phyloP scores from a whole-genome alignment of 2,113 vertebrate genomes.

The Perognathus longimembris region DNA sequence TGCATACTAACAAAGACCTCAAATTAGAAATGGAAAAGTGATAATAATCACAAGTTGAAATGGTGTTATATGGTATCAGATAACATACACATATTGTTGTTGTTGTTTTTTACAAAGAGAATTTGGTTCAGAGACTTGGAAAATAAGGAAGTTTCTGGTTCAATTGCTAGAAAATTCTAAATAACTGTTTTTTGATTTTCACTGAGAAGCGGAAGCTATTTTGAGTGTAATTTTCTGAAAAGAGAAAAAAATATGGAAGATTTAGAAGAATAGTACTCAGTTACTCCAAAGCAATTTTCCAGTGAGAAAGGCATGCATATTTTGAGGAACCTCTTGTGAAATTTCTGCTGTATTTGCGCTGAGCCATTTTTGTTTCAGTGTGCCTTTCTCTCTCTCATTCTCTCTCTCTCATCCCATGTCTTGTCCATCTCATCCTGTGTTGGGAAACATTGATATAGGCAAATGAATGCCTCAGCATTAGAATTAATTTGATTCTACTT shows the following conservation, averaged over 20 bases:
- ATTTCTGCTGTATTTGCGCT: background rate
- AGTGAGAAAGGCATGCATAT: background rate
- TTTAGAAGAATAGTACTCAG: background rate
- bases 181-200: background rate
- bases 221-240: slow-evolving; percentile 40
- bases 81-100: background rate
- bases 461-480: background rate
- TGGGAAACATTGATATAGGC: background rate
- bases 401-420: too few relatives aligned
- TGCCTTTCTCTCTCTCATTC: background rate
- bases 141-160: slow-evolving; percentile 2
- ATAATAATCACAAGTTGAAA: background rate
- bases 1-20: slow-evolving; percentile 23
- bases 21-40: background rate
- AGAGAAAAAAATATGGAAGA: background rate
- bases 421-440: background rate
- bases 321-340: background rate
- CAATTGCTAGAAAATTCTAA: slow-evolving; percentile 2
- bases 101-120: slow-evolving; percentile 34
- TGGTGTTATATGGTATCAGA: background rate
- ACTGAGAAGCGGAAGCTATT: background rate
- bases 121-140: slow-evolving; percentile 6
- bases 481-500: background rate
- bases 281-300: background rate
- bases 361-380: background rate